These are phyloP conservation scores for Lethrus apterus DNA, from an alignment of 1,140 invertebrate genomes.

Conservation along the genomic window DNA sequence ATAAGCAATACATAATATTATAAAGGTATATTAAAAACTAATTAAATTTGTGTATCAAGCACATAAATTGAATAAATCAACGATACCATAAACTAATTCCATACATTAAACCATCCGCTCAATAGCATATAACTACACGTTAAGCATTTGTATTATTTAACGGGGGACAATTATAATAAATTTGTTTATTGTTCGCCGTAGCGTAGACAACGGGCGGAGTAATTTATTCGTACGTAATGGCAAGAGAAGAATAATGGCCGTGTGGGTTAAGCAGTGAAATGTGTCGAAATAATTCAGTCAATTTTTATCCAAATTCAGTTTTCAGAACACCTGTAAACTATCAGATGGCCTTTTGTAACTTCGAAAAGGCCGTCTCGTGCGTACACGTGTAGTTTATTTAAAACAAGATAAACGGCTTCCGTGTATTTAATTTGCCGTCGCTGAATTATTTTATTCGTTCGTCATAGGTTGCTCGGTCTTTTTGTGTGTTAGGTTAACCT, in stretches of 20 bases:
- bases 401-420: constrained; percentile 11
- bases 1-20: too few relatives aligned
- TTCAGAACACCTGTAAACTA: constrained; percentile 18
- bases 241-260: constrained; percentile 16
- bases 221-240: constrained; percentile 5
- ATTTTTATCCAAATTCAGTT: constrained; percentile 16
- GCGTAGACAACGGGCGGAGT: constrained; percentile 6
- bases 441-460: too few relatives aligned
- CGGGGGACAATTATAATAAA: constrained; percentile 16
- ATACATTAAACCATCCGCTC: too few relatives aligned
- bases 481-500: too few relatives aligned
- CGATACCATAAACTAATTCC: too few relatives aligned
- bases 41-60: too few relatives aligned
- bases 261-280: constrained; percentile 15
- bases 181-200: constrained; percentile 13
- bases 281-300: constrained; percentile 20
- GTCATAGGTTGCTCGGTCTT: too few relatives aligned
- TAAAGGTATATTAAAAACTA: too few relatives aligned
- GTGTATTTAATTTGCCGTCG: constrained; percentile 12
- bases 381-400: constrained; percentile 11
- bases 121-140: constrained; percentile 8
- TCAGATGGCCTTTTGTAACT: constrained; percentile 16
- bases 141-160: constrained; percentile 10
- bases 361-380: constrained; percentile 4
- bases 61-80: too few relatives aligned